Percentiles rank a stretch among this genome's conserved stretches.
phyloP scores from a whole-genome alignment of 37 sponge, comb jelly and placozoan genomes.

The Spongilla lacustris region DNA sequence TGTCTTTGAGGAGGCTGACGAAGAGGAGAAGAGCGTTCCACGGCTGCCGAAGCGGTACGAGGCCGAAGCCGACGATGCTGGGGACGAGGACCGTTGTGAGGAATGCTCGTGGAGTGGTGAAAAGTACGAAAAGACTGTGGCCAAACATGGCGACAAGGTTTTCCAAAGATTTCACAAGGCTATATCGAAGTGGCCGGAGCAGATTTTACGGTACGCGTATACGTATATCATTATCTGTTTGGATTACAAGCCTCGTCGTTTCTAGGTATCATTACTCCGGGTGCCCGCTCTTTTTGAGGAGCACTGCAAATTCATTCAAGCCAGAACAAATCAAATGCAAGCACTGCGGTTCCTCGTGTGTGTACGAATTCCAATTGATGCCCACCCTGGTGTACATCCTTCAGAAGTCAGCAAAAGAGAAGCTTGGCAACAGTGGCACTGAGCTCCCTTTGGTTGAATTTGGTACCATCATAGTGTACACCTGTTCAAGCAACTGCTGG shows the following conservation, averaged over 20 bases:
- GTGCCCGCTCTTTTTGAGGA: constrained; percentile 31
- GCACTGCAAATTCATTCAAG: background rate
- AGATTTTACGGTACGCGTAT: constrained; percentile 50
- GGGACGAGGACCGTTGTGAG: background rate
- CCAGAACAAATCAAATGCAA: constrained; percentile 19
- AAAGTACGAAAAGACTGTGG: constrained; percentile 67
- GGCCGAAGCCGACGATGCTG: constrained; percentile 3
- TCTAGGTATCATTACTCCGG: constrained; percentile 43
- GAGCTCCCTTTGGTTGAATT: constrained; percentile 49
- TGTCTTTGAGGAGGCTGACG: constrained; percentile 38
- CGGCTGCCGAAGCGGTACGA: constrained; percentile 35
- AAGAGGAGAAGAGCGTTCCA: background rate
- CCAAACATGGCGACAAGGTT: constrained; percentile 69
- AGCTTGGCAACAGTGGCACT: background rate
- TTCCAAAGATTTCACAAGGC: constrained; percentile 79
- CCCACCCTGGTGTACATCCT: constrained; percentile 72
- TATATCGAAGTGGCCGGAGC: constrained; percentile 51
- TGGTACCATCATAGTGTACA: constrained; percentile 81
- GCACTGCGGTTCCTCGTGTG: constrained; percentile 54
- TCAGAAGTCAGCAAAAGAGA: background rate
- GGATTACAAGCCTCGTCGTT: too few relatives aligned
- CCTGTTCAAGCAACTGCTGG: constrained; percentile 83
- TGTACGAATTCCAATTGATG: constrained; percentile 85
- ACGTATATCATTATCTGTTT: too few relatives aligned
- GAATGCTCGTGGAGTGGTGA: constrained; percentile 21